Conservation (phyloP, 2,888 invertebrate genomes). For the Eupithecia centaureata region DNA sequence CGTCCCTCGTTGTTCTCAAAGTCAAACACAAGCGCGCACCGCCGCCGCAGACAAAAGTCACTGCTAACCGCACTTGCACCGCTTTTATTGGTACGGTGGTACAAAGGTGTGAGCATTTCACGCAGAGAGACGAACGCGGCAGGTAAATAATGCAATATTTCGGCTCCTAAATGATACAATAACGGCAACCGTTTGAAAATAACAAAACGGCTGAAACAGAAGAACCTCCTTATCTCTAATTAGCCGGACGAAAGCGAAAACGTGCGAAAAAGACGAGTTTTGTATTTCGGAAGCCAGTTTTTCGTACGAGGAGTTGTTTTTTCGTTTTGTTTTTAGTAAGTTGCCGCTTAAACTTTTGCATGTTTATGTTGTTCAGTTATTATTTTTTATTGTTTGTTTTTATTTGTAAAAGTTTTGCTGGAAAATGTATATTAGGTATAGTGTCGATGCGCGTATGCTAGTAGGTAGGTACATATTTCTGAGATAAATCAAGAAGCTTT, state of each 20-base stretch:
- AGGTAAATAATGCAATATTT: constrained; percentile 15
- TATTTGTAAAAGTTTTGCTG: constrained; percentile 38
- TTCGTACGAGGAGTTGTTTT: constrained; percentile 62
- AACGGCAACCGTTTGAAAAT: constrained; percentile 31
- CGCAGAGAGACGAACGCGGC: not conserved
- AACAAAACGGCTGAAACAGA: constrained; percentile 52
- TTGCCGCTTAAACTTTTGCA: constrained; percentile 74
- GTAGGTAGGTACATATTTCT: not conserved
- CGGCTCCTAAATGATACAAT: constrained; percentile 22
- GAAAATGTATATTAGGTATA: constrained; percentile 23
- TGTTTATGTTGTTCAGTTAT: constrained; percentile 64
- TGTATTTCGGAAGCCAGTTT: constrained; percentile 71
- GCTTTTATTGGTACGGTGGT: not conserved
- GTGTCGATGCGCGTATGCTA: not conserved
- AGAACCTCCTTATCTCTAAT: constrained; percentile 73
- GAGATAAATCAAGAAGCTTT: not conserved
- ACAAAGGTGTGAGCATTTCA: constrained; percentile 8
- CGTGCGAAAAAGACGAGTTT: constrained; percentile 68
- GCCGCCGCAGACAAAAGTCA: not conserved
- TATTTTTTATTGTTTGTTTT: constrained; percentile 54
- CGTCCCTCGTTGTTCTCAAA: not conserved
- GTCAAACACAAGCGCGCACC: not conserved
- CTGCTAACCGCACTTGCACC: not conserved
- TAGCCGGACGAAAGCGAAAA: constrained; percentile 75
- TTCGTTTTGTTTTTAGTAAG: constrained; percentile 77